Base-by-base conservation (phyloP, 2,888 invertebrate genomes). In the Oscheius sp. region DNA sequence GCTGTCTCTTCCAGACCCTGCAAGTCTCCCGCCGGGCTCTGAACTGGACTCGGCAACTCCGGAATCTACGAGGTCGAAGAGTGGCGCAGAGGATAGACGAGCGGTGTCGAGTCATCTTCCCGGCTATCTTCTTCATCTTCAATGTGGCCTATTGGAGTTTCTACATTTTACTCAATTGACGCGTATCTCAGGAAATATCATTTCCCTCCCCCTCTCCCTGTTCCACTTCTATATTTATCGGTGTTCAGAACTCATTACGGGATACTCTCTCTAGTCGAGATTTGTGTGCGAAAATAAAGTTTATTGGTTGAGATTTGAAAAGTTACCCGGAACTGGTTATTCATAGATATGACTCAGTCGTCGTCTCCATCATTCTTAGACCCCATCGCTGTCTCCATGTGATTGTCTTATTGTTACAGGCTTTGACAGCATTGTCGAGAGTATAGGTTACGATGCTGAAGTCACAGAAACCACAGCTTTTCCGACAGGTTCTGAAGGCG, bases 71-170 rank as follows among this genome's bases (percentile, higher is more conserved):
- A 13, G 88, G 88, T 4, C 79, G 87, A 10, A 82, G 83, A 10
- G 84, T 86, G 35, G 88, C 88, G 42, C 84, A 81, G 68, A 76
- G 84, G 51, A 88, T 88, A 62, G 88, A 88, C 73, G 85, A 88
- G 62, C 70, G 81, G 62, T 84, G 85, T 66, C 84, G 88, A 9
- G 79, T 84, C 65, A 80, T 85, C 13, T 88, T 88, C 60, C 88
- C 88, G 10, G 47, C 81, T 62, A 76, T 85, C 2, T 88, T 88
- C 77, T 66, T 87, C 66, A 55, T 87, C n/a, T 87, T 88, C 82
- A 88, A 88, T 74, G 66, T 86, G 33, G 77, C 79, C 63, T 88
- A 88, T 75, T 88, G 88, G 84, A 83, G 81, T 71, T 84, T 80
- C 73, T 84, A 84, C 60, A 77, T 84, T 57, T 76, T 78, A 21